Base-by-base conservation (phyloP, 2,888 invertebrate species). In the Saturnia japonica region DNA sequence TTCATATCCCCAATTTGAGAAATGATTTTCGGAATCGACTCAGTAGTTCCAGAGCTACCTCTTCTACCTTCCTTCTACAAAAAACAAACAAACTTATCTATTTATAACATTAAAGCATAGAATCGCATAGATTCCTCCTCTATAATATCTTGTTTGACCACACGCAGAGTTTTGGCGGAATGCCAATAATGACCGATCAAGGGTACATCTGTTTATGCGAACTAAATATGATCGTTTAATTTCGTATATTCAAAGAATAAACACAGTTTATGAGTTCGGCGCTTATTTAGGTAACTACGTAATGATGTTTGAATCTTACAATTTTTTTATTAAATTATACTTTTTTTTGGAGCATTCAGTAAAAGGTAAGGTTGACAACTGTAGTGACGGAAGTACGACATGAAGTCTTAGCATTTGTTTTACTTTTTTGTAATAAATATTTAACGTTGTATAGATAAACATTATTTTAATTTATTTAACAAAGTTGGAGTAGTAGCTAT, bases 131-230 rank as follows among this genome's bases (percentile, higher is more conserved):
- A 28, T 14, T 28, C 14, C 25, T 60, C 28, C 57, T 28, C 28
- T 25, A 60, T 40, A 64, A 40, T 40, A 40, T 19, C n/a, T 40
- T n/a, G 40, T 40, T n/a, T 64, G 64, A 40, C 34, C 25, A 62
- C 34, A 8, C 40, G 54, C 57, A 22, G n/a, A 57, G 25, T 25
- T 70, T 74, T 79, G 79, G 80, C 75, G 67, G 64, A 67, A 74
- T 71, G 74, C 80, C 78, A 79, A 73, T 11, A 22, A 69, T 68
- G 70, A 66, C 69, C 62, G 71, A 45, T 71, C 68, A 74, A 72
- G 72, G 68, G 47, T 74, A 73, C 71, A 67, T 72, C 72, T 79
- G 71, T 77, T 74, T 77, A 77, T 70, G 71, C 51, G 67, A 73
- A 72, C 72, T 71, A 72, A 73, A 74, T 69, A 70, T 70, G 42